Evolutionary conservation across 2,888 invertebrate genomes (phyloP).

Genomic region (Cryptus armator): DNA sequence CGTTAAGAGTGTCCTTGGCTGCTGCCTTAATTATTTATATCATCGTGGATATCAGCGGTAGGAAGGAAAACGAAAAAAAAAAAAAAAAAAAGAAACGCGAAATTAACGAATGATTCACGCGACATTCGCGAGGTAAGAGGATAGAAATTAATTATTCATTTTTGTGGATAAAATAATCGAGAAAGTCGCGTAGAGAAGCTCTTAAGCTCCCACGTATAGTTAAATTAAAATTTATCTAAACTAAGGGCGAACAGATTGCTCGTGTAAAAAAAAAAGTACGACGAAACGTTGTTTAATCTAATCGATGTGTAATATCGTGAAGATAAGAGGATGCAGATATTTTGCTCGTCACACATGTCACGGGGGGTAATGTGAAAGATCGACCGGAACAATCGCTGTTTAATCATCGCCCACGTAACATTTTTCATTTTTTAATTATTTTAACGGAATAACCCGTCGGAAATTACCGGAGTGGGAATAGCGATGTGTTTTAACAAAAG

Average conservation of each 20-base stretch:
- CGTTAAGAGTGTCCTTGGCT: conserved; percentile 30
- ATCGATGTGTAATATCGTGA: conserved; percentile 53
- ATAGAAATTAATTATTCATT: not conserved
- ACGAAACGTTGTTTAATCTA: conserved; percentile 60
- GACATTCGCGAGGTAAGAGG: not conserved
- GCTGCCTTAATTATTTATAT: conserved; percentile 45
- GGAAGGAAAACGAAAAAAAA: not conserved
- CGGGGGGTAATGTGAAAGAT: conserved; percentile 16
- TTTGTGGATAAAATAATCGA: conserved; percentile 15
- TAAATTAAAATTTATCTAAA: conserved; percentile 7
- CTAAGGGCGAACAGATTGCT: conserved; percentile 46
- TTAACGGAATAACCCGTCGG: not conserved
- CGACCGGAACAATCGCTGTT: conserved; percentile 53
- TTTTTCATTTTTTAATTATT: conserved; percentile 13
- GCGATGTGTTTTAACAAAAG: not conserved
- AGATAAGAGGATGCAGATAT: conserved; percentile 32
- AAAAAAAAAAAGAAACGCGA: not conserved
- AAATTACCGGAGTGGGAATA: not conserved
- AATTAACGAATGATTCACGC: conserved; percentile 18
- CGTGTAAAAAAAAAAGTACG: conserved; percentile 4
- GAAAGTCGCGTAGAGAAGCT: not conserved
- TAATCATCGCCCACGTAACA: conserved; percentile 37
- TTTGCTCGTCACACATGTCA: conserved; percentile 17
- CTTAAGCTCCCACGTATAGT: conserved; percentile 39
- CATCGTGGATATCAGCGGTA: conserved; percentile 28